Percentiles rank a stretch among this genome's conserved stretches.
These are phyloP conservation scores for Drosophila littoralis DNA, from an alignment of 1,140 invertebrate genomes.

Conservation along the genomic window DNA sequence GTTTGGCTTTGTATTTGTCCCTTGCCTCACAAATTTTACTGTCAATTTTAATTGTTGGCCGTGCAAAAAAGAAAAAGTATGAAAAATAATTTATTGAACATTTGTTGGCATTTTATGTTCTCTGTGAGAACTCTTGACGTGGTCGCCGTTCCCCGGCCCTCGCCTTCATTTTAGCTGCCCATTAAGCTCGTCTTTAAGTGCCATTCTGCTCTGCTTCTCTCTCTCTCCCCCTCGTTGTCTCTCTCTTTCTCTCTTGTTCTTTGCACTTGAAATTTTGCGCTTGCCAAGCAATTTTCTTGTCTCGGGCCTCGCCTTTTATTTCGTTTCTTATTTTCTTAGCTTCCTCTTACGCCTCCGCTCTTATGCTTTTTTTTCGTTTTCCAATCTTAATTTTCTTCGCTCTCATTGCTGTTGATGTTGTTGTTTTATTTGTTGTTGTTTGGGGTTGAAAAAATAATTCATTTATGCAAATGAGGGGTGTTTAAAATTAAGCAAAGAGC, in stretches of 20 bases:
- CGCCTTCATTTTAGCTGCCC: slow-evolving; percentile 35
- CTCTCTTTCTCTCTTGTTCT: slow-evolving; percentile 29
- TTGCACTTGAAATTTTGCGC: slow-evolving; percentile 76
- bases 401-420: slow-evolving; percentile 41
- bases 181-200: slow-evolving; percentile 78
- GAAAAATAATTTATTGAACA: slow-evolving; percentile 55
- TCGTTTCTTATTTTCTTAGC: slow-evolving; percentile 69
- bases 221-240: slow-evolving; percentile 1
- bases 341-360: slow-evolving; percentile 18
- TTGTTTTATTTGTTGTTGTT: slow-evolving; percentile 36
- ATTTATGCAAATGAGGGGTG: slow-evolving; percentile 82
- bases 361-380: slow-evolving; percentile 38
- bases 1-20: slow-evolving; percentile 43
- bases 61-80: slow-evolving; percentile 13
- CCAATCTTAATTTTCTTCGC: slow-evolving; percentile 64
- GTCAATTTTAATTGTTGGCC: slow-evolving; percentile 74
- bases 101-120: slow-evolving; percentile 65
- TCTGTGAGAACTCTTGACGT: slow-evolving; percentile 61
- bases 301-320: slow-evolving; percentile 55
- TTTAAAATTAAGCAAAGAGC: slow-evolving; percentile 83
- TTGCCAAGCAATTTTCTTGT: slow-evolving; percentile 68
- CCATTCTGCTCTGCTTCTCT: slow-evolving; percentile 39
- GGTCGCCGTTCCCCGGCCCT: slow-evolving; percentile 33
- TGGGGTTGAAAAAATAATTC: slow-evolving; percentile 82
- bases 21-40: slow-evolving; percentile 33